Conservation (phyloP, 2,888 invertebrate species). For the Coremacera marginata region DNA sequence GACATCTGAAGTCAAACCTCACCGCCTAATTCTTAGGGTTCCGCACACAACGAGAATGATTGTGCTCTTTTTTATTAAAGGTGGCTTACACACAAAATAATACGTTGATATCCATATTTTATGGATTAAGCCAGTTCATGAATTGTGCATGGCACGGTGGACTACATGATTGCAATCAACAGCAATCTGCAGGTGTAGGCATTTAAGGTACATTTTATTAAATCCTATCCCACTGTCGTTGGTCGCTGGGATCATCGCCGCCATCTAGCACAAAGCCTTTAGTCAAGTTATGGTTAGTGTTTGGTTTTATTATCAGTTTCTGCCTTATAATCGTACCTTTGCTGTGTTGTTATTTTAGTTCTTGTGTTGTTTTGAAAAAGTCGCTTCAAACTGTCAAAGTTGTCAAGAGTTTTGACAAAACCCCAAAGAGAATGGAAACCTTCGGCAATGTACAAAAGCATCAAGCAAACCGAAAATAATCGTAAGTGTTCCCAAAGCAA, state of each 20-base stretch:
- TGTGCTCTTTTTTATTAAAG: background rate
- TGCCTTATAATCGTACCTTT: constrained; percentile 5
- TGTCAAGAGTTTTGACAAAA: constrained; percentile 51
- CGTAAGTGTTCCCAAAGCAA: constrained; percentile 29
- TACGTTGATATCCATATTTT: constrained; percentile 29
- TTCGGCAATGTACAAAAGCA: constrained; percentile 21
- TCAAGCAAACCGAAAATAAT: constrained; percentile 25
- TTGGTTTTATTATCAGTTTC: constrained; percentile 4
- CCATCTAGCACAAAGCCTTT: constrained; percentile 31
- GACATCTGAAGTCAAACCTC: constrained; percentile 39
- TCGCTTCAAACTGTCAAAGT: constrained; percentile 53
- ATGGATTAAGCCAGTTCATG: constrained; percentile 36
- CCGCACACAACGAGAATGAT: background rate
- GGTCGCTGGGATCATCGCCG: background rate
- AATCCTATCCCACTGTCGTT: background rate
- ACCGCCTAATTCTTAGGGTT: constrained; percentile 31
- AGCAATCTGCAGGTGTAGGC: background rate
- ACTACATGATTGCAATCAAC: background rate
- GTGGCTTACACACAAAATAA: background rate
- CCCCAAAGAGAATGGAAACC: constrained; percentile 38
- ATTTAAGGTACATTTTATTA: background rate
- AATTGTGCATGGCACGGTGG: constrained; percentile 32
- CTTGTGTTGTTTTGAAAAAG: constrained; percentile 42
- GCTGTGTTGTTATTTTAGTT: constrained; percentile 15
- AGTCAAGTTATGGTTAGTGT: constrained; percentile 4